Percentiles rank a stretch among this genome's conserved stretches.
Conservation (phyloP, 2,888 invertebrate genomes). For the Dryadula phaetusa region DNA sequence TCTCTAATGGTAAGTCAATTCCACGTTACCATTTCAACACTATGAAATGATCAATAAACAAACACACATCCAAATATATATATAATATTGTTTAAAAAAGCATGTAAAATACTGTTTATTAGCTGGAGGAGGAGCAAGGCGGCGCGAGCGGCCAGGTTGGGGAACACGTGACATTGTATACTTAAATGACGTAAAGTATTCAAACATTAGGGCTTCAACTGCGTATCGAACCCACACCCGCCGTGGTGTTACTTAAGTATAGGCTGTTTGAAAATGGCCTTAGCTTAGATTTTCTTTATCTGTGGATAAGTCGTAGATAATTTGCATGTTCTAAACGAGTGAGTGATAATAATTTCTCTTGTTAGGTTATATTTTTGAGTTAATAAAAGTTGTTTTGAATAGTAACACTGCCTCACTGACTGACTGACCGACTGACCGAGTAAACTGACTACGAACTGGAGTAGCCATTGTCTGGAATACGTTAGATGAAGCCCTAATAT, state of each 20-base stretch:
- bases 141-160: conserved; percentile 53
- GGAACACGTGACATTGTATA: conserved; percentile 26
- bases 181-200: conserved; percentile 37
- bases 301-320: no score
- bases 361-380: no score
- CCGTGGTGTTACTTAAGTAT: no score
- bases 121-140: conserved; percentile 51
- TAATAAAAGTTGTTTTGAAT: no score
- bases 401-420: not conserved
- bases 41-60: not conserved
- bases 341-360: not conserved
- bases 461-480: not conserved
- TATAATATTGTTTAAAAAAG: no score
- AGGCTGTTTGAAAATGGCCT: not conserved
- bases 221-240: conserved; percentile 5
- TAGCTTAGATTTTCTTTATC: not conserved
- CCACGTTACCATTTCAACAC: not conserved
- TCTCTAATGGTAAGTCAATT: conserved; percentile 7
- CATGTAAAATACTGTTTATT: conserved; percentile 40
- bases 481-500: conserved; percentile 34
- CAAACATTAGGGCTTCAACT: conserved; percentile 41
- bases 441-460: not conserved
- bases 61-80: not conserved
- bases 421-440: not conserved
- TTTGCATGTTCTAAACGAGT: not conserved